These are phyloP conservation scores for Hirtodrosophila cameraria DNA, from an alignment of 2,888 invertebrate genomes.

Conservation along the genomic window DNA sequence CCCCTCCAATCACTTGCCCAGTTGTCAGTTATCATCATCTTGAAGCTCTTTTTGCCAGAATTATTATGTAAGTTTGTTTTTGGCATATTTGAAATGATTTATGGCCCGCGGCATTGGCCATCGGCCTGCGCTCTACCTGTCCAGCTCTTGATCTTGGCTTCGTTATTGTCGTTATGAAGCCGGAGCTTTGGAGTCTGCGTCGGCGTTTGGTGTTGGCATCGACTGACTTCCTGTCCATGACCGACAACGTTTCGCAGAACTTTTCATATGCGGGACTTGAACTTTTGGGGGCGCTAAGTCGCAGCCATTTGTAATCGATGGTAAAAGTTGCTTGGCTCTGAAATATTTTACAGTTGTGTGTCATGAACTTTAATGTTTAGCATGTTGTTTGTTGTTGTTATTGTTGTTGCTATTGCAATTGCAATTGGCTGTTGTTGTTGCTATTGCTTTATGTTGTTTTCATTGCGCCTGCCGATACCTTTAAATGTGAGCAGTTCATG, in stretches of 20 bases:
- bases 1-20: constrained; percentile 5
- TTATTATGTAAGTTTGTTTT: constrained; percentile 78
- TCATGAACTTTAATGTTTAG: constrained; percentile 75
- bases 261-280: constrained; percentile 72
- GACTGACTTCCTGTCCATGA: constrained; percentile 68
- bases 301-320: constrained; percentile 73
- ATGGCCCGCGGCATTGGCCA: constrained; percentile 76
- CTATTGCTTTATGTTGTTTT: constrained; percentile 52
- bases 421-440: constrained; percentile 22
- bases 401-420: constrained; percentile 29
- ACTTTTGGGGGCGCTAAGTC: constrained; percentile 75
- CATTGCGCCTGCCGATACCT: constrained; percentile 63
- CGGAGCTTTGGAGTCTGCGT: background rate
- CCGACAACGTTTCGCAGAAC: constrained; percentile 55
- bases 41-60: constrained; percentile 60
- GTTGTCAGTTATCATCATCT: constrained; percentile 62
- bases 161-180: constrained; percentile 46
- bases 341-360: constrained; percentile 77
- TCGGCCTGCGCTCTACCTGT: constrained; percentile 33
- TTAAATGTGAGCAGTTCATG: constrained; percentile 76
- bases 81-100: constrained; percentile 80
- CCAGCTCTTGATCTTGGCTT: constrained; percentile 58
- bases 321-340: constrained; percentile 71
- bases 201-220: constrained; percentile 17
- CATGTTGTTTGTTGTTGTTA: constrained; percentile 48